Evolutionary conservation across 1,140 invertebrate species (phyloP), one percentile per base, ranked within the genome.

Genomic region (Zaprionus inermis): DNA sequence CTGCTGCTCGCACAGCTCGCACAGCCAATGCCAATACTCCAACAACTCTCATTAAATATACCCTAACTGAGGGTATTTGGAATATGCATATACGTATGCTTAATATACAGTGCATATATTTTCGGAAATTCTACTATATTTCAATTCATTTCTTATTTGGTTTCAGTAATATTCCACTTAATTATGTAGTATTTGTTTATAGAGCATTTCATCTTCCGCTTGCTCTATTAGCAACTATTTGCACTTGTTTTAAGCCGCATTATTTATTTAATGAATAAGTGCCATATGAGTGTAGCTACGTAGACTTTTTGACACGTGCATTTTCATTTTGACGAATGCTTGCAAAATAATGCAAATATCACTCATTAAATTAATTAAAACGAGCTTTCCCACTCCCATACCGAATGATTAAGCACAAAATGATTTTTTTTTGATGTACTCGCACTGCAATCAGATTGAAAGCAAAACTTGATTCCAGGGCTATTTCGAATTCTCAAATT

Each of bases 331-430:
- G 55, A 71, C 56, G 41, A 46, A 61, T 70, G 59, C 61, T 16
- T 75, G 49, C 55, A 66, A 70, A 78, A 55, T 59, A 54, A 82
- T 88, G 83, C 79, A 79, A 82, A 86, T 79, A 82, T 44, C 72
- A 72, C 67, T 88, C 79, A 88, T 88, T 85, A 73, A 82, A 88
- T 79, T 88, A 85, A 85, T 85, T 82, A 88, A 79, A 85, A 67
- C 51, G 64, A 70, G 52, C 72, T 72, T 64, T 28, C 24, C 24
- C n/a, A 65, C 6, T 64, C 55, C 66, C 58, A 63, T 38, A 55
- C 24, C 44, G 68, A 79, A 70, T 88, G 75, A 67, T 63, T 78
- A 44, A 67, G 66, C 74, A 67, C 34, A 66, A 85, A 84, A 60
- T 30, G 41, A 49, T 5, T 34, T 16, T 34, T 44, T 18, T 30